phyloP scores from a whole-genome alignment of 2,888 invertebrate species.

The Drosophila mimetica region DNA sequence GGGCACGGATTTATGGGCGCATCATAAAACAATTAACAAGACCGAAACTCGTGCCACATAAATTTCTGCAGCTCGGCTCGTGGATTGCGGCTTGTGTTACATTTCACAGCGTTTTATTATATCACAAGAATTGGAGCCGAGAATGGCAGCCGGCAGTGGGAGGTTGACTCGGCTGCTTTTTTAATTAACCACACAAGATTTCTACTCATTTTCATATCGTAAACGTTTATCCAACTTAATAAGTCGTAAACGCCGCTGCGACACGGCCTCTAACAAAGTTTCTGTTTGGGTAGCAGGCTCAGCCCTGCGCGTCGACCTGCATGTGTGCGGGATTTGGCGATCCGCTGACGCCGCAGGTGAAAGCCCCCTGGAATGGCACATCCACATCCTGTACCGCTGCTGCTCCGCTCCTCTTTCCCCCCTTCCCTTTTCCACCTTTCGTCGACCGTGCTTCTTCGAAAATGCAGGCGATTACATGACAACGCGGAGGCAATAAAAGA shows the following conservation, averaged over 20 bases:
- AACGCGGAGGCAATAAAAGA: conserved; percentile 53
- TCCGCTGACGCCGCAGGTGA: conserved; percentile 65
- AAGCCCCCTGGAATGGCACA: conserved; percentile 40
- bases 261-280: conserved; percentile 70
- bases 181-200: conserved; percentile 81
- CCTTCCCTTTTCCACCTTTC: background rate
- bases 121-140: conserved; percentile 23
- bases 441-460: conserved; percentile 15
- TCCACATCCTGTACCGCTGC: conserved; percentile 44
- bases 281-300: conserved; percentile 12
- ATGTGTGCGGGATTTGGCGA: conserved; percentile 48
- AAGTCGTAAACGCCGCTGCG: conserved; percentile 75
- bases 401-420: background rate
- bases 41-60: conserved; percentile 80
- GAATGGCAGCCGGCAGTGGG: conserved; percentile 15
- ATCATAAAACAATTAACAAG: conserved; percentile 81
- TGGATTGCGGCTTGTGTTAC: conserved; percentile 61
- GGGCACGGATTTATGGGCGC: conserved; percentile 73
- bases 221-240: conserved; percentile 82
- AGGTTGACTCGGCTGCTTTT: conserved; percentile 40
- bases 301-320: conserved; percentile 20
- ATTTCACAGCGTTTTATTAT: conserved; percentile 77
- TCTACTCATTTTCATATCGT: conserved; percentile 79
- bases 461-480: conserved; percentile 50
- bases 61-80: conserved; percentile 60